Conservation (phyloP, 2,888 invertebrate species). For the Elegia similella region DNA sequence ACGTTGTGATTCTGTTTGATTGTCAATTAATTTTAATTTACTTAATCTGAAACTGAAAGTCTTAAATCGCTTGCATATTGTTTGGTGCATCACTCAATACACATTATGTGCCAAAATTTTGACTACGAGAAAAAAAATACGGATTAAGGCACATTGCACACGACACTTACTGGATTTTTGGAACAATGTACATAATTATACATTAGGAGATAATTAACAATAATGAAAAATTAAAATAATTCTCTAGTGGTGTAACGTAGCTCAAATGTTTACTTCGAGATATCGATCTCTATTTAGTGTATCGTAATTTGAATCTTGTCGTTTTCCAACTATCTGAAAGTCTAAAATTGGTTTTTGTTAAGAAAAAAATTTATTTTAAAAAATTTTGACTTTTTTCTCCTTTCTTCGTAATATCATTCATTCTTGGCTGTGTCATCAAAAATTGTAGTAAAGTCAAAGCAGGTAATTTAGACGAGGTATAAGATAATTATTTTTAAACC, state of each 20-base stretch:
- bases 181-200: slow-evolving; percentile 75
- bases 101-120: slow-evolving; percentile 63
- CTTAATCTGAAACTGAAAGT: slow-evolving; percentile 36
- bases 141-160: slow-evolving; percentile 40
- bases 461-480: no score
- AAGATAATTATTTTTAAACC: no score
- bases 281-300: slow-evolving; percentile 41
- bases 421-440: no score
- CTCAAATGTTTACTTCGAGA: slow-evolving; percentile 68
- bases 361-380: neutral
- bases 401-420: no score
- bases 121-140: slow-evolving; percentile 31
- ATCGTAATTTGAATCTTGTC: slow-evolving; percentile 35
- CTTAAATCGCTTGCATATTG: slow-evolving; percentile 45
- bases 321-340: slow-evolving; percentile 39
- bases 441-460: no score
- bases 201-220: slow-evolving; percentile 54
- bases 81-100: slow-evolving; percentile 61
- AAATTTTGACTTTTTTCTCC: no score
- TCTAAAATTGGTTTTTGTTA: neutral
- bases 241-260: slow-evolving; percentile 67
- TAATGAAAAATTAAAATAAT: slow-evolving; percentile 45
- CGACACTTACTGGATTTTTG: slow-evolving; percentile 57
- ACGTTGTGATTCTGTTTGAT: slow-evolving; percentile 33
- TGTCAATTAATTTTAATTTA: slow-evolving; percentile 23